Conservation (phyloP, 2,797 vertebrate species). For the Octomys mimax region DNA sequence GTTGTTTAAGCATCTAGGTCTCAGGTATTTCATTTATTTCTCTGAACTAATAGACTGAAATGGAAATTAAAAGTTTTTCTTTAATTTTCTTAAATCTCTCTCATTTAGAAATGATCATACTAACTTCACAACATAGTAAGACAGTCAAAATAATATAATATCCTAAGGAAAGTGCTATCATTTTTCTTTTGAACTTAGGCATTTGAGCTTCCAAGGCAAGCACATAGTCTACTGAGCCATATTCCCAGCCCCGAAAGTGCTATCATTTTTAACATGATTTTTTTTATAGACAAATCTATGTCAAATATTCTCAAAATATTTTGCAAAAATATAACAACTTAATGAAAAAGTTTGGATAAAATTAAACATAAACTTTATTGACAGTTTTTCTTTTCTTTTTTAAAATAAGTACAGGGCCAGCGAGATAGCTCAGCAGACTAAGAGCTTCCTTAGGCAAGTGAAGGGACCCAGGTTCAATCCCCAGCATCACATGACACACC, state of each 20-base stretch:
- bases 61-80: neutral
- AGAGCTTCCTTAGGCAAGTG: too few relatives aligned
- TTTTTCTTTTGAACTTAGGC: neutral
- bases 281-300: neutral
- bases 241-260: too few relatives aligned
- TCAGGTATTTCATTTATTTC: neutral
- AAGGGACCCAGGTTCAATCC: too few relatives aligned
- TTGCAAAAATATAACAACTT: neutral
- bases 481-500: too few relatives aligned
- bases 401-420: too few relatives aligned
- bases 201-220: too few relatives aligned
- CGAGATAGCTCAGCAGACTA: too few relatives aligned
- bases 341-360: neutral
- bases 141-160: neutral
- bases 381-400: neutral
- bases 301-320: conserved; percentile 26
- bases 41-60: neutral
- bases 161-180: neutral
- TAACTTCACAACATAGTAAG: neutral
- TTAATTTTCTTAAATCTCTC: neutral
- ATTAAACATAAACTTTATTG: neutral
- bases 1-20: neutral
- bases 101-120: neutral
- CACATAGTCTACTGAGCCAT: too few relatives aligned
- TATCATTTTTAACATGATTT: neutral